Evolutionary conservation across 2,797 vertebrate genomes (phyloP).

Genomic region (Holocentrus rufus): DNA sequence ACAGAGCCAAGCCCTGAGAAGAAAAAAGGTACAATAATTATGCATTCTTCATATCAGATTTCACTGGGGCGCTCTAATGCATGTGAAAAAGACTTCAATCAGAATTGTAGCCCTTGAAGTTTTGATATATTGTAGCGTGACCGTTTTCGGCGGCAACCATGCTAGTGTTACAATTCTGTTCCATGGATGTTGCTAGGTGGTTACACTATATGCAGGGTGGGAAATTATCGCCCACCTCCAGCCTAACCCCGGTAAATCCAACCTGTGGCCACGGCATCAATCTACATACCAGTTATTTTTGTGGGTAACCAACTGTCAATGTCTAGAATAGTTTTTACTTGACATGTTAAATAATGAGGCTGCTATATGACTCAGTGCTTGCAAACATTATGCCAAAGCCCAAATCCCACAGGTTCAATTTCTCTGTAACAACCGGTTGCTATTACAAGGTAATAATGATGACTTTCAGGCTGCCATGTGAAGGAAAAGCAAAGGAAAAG

Average conservation of each 20-base stretch:
- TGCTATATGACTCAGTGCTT: too few relatives aligned
- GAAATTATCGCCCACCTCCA: not conserved
- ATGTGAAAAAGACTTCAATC: too few relatives aligned
- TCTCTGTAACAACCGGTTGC: conserved; percentile 1
- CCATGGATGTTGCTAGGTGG: not conserved
- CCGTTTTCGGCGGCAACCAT: not conserved
- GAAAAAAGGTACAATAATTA: not conserved
- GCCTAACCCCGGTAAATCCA: not conserved
- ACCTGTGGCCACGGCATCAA: not conserved
- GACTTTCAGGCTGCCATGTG: too few relatives aligned
- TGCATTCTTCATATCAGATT: not conserved
- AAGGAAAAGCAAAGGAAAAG: too few relatives aligned
- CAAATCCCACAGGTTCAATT: too few relatives aligned
- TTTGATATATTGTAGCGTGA: too few relatives aligned
- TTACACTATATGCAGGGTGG: not conserved
- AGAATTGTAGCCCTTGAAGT: too few relatives aligned
- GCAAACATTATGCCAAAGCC: too few relatives aligned
- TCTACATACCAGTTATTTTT: not conserved
- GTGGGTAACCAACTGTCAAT: not conserved
- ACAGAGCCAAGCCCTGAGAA: not conserved
- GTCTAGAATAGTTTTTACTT: not conserved
- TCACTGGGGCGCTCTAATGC: too few relatives aligned
- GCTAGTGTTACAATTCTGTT: not conserved
- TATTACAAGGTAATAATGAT: not conserved
- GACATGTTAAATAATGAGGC: conserved; percentile 3